These are phyloP conservation scores for Stercorarius parasiticus DNA, from an alignment of 2,113 vertebrate genomes.

Conservation along the genomic window DNA sequence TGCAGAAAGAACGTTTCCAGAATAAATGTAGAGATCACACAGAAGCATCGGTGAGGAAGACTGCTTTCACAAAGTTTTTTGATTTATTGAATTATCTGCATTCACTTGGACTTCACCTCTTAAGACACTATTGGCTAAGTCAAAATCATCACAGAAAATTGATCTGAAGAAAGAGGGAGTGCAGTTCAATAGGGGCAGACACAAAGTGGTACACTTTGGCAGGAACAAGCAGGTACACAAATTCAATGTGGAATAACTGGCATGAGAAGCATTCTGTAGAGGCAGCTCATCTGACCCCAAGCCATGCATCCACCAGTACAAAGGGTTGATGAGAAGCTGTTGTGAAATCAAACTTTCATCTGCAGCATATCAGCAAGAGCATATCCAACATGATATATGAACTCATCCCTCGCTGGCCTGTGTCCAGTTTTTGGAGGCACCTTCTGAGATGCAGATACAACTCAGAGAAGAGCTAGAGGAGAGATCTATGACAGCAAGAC, in stretches of 20 bases:
- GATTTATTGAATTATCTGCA: background rate
- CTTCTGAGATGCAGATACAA: background rate
- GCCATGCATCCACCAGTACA: rapidly evolving
- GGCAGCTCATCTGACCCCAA: background rate
- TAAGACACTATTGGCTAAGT: background rate
- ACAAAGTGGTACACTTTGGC: background rate
- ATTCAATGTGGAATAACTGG: background rate
- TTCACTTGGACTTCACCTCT: background rate
- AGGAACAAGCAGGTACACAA: background rate
- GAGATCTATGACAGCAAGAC: background rate
- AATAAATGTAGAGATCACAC: background rate
- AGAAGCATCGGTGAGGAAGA: background rate
- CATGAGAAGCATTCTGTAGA: background rate
- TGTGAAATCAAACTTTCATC: background rate
- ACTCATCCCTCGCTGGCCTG: background rate
- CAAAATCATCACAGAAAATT: background rate
- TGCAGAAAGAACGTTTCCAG: background rate
- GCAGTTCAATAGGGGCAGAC: background rate
- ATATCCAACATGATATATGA: background rate
- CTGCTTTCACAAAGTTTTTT: background rate
- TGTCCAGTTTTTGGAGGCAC: background rate
- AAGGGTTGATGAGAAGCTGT: background rate
- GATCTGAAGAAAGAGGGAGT: background rate
- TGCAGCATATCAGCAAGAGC: background rate
- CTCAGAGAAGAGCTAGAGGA: background rate